Percentiles rank a stretch among this genome's conserved stretches.
Evolutionary conservation across 2,113 vertebrate species (phyloP).

Genomic region (Oryzias woworae): DNA sequence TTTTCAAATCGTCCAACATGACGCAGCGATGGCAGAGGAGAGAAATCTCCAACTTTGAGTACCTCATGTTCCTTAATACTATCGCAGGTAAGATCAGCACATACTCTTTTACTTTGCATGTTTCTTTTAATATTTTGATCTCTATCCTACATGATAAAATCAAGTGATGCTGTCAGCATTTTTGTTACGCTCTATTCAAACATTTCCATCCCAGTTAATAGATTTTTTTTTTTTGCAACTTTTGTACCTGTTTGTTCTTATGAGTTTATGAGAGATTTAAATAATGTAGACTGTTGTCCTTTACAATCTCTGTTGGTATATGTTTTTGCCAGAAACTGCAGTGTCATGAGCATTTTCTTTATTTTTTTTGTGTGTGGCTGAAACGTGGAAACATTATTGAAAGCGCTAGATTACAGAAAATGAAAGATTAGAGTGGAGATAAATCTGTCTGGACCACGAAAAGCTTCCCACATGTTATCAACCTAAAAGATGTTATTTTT

Average conservation of each 20-base stretch:
- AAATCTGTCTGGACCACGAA: neutral
- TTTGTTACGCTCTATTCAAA: too few relatives aligned
- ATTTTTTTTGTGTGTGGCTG: neutral
- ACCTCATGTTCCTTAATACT: constrained; percentile 99
- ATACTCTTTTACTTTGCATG: neutral
- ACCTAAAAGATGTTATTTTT: too few relatives aligned
- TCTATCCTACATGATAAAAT: constrained; percentile 1
- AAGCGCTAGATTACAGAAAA: constrained; percentile 8
- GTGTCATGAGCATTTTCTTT: neutral
- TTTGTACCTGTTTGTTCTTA: too few relatives aligned
- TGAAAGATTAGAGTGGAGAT: constrained; percentile 5
- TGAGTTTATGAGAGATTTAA: too few relatives aligned
- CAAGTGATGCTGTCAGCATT: too few relatives aligned
- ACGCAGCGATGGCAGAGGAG: constrained; percentile 98
- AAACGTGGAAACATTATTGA: constrained; percentile 3
- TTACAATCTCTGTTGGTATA: neutral
- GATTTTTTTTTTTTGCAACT: too few relatives aligned
- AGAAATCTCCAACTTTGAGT: constrained; percentile 99
- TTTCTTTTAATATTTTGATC: neutral
- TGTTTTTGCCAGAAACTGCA: constrained; percentile 17
- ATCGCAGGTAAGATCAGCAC: constrained; percentile 86
- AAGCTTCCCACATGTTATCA: too few relatives aligned
- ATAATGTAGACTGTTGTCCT: neutral
- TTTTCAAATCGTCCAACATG: constrained; percentile 99
- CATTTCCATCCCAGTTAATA: too few relatives aligned